A percentile compares a stretch with the other conserved stretches of the same genome.
phyloP scores from a whole-genome alignment of 2,888 invertebrate species.

The Norana najaformis region DNA sequence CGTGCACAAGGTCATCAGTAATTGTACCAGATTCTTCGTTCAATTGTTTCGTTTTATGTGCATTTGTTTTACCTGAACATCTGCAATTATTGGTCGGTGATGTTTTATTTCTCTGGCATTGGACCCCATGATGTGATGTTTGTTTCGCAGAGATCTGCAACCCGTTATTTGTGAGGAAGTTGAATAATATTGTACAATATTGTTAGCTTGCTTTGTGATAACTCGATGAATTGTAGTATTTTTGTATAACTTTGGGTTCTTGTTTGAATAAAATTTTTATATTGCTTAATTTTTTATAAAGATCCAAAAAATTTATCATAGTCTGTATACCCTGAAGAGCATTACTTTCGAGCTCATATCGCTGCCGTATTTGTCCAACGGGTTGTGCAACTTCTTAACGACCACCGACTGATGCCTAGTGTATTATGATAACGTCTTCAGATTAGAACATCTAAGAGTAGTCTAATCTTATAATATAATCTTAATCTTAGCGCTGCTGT shows the following conservation, averaged over 20 bases:
- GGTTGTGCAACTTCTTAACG: too few relatives aligned
- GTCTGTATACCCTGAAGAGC: too few relatives aligned
- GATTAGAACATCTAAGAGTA: too few relatives aligned
- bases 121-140: background rate
- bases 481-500: too few relatives aligned
- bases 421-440: too few relatives aligned
- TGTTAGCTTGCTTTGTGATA: slow-evolving; percentile 7
- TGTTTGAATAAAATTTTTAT: background rate
- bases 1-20: background rate
- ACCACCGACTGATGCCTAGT: too few relatives aligned
- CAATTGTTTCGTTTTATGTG: background rate
- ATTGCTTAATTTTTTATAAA: background rate
- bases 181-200: background rate
- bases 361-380: too few relatives aligned
- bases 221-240: background rate
- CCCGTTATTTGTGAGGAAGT: background rate
- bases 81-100: background rate
- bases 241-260: slow-evolving; percentile 5
- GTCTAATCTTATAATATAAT: too few relatives aligned
- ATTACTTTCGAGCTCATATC: too few relatives aligned
- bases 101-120: background rate
- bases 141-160: background rate
- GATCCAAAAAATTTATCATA: background rate
- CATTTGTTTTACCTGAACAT: background rate
- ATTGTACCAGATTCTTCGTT: background rate